Percentiles rank a stretch among this genome's conserved stretches.
Conservation (phyloP, 2,113 vertebrate species). For the Motacilla tschutschensis region DNA sequence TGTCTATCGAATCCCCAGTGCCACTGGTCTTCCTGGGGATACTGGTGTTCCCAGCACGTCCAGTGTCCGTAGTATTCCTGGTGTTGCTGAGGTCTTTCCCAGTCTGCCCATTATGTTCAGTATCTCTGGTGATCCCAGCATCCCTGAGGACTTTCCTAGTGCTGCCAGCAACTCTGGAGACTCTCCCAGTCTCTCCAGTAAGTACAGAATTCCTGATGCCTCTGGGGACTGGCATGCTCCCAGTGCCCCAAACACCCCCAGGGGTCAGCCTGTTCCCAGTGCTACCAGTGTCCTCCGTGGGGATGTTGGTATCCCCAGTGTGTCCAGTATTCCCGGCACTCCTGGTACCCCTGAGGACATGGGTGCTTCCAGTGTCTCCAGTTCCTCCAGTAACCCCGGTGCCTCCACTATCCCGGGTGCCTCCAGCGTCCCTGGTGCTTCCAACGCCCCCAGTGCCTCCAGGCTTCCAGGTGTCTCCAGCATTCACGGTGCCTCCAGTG, state of each 20-base stretch:
- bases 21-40: neutral
- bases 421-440: neutral
- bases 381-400: neutral
- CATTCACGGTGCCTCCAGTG: neutral
- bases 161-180: neutral
- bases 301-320: neutral
- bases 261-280: neutral
- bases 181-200: neutral
- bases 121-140: neutral
- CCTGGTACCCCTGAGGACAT: neutral
- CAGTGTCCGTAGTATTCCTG: neutral
- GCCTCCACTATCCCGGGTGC: neutral
- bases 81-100: neutral
- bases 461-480: neutral
- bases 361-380: neutral
- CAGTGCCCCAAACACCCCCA: neutral
- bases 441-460: neutral
- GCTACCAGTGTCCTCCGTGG: fast-evolving
- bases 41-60: neutral
- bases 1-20: neutral
- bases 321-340: neutral
- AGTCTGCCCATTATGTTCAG: neutral
- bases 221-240: no score
- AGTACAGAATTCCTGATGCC: neutral
- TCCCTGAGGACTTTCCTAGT: neutral